A percentile compares a stretch with the other conserved stretches of the same genome.
Evolutionary conservation across 1,140 invertebrate genomes (phyloP).

Genomic region (Papilio aristodemus): DNA sequence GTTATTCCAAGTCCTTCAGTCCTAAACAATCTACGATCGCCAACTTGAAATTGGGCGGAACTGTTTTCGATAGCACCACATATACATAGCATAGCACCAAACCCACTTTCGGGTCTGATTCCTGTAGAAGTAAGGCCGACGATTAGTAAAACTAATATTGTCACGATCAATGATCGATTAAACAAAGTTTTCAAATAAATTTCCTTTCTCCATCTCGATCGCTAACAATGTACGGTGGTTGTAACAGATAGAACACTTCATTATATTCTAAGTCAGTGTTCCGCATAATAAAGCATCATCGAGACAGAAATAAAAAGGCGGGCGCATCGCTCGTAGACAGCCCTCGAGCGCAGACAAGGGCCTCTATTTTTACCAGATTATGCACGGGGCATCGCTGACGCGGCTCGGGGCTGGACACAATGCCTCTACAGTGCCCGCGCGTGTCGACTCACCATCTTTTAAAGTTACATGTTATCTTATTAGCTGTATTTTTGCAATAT

Average conservation of each 20-base stretch:
- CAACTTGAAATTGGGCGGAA: no score
- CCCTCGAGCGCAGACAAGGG: slow-evolving; percentile 56
- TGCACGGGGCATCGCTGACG: slow-evolving; percentile 58
- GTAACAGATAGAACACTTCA: slow-evolving; percentile 29
- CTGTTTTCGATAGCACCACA: no score
- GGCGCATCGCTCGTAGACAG: slow-evolving; percentile 46
- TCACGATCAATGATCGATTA: no score
- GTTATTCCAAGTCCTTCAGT: no score
- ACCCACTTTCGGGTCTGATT: no score
- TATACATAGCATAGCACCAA: no score
- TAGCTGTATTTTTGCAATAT: not conserved
- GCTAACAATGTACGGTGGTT: no score
- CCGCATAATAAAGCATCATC: slow-evolving; percentile 58
- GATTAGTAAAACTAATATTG: no score
- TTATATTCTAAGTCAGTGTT: slow-evolving; percentile 35
- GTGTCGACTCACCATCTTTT: slow-evolving; percentile 9
- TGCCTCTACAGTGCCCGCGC: slow-evolving; percentile 34
- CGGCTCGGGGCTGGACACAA: slow-evolving; percentile 48
- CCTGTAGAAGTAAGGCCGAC: no score
- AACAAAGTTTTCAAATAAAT: no score
- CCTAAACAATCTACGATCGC: no score
- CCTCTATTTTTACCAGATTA: slow-evolving; percentile 74
- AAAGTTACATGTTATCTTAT: slow-evolving; percentile 19
- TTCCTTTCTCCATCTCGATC: no score
- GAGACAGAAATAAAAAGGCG: slow-evolving; percentile 52